Conservation (phyloP, 1,140 invertebrate species). For the Paraescarpia echinospica region DNA sequence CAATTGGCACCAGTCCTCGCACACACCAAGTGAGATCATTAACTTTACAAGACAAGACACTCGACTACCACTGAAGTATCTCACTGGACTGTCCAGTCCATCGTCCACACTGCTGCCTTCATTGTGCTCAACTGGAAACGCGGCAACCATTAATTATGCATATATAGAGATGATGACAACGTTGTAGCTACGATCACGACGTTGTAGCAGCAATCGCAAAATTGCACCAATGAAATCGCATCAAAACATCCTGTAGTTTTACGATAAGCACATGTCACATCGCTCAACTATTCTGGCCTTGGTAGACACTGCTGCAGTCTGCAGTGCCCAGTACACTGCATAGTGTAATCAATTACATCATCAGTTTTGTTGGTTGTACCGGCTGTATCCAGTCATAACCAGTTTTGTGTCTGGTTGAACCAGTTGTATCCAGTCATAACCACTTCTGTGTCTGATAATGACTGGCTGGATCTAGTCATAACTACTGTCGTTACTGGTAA, state of each 20-base stretch:
- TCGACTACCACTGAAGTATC: background rate
- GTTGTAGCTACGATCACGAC: background rate
- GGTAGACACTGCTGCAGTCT: background rate
- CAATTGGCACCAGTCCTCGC: background rate
- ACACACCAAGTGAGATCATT: slow-evolving; percentile 1
- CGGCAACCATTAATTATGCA: background rate
- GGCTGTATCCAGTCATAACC: background rate
- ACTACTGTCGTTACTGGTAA: background rate
- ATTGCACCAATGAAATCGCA: background rate
- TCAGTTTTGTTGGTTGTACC: background rate
- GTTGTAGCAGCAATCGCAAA: background rate
- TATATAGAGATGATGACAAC: background rate
- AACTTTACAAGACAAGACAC: background rate
- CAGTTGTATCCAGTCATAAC: background rate
- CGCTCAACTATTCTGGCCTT: background rate
- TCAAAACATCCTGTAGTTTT: background rate
- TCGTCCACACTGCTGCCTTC: background rate
- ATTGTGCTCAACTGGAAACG: background rate
- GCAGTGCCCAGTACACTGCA: background rate
- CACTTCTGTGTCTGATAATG: background rate
- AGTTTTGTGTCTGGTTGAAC: background rate
- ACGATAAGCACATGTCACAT: background rate
- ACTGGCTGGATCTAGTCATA: background rate
- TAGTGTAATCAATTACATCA: background rate
- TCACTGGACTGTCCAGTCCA: background rate